Conservation (phyloP, 2,797 vertebrate genomes). For the Dromococcyx pavoninus region DNA sequence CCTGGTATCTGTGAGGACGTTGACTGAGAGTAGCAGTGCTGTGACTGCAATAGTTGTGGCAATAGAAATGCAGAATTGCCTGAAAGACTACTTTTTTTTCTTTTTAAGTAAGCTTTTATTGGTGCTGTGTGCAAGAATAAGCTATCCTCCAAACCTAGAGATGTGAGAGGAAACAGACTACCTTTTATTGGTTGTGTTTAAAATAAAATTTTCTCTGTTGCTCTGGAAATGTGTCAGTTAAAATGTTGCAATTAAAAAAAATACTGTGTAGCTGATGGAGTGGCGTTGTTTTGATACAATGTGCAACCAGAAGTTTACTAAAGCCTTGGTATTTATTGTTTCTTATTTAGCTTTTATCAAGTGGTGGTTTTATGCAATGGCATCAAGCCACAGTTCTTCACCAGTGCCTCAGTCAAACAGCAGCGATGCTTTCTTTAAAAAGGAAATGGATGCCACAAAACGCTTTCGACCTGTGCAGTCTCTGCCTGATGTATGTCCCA, state of each 20-base stretch:
- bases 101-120: background rate
- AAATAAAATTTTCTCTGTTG: background rate
- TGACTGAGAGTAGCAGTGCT: background rate
- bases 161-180: background rate
- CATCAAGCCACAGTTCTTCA: constrained; percentile 91
- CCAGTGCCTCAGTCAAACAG: constrained; percentile 84
- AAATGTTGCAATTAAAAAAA: background rate
- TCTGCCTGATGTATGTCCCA: constrained; percentile 95
- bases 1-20: background rate
- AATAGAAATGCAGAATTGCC: background rate
- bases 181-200: background rate
- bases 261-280: background rate
- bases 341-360: constrained; percentile 78
- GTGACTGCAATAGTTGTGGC: background rate
- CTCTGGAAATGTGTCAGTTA: background rate
- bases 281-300: background rate
- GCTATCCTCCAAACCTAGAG: background rate
- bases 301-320: background rate
- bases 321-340: constrained; percentile 1
- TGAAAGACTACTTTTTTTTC: background rate
- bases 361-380: constrained; percentile 91
- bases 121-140: background rate
- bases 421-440: constrained; percentile 86
- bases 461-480: constrained; percentile 81
- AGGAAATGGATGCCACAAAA: constrained; percentile 82